phyloP scores from a whole-genome alignment of 2,113 vertebrate genomes.

The Megaceryle torquata region DNA sequence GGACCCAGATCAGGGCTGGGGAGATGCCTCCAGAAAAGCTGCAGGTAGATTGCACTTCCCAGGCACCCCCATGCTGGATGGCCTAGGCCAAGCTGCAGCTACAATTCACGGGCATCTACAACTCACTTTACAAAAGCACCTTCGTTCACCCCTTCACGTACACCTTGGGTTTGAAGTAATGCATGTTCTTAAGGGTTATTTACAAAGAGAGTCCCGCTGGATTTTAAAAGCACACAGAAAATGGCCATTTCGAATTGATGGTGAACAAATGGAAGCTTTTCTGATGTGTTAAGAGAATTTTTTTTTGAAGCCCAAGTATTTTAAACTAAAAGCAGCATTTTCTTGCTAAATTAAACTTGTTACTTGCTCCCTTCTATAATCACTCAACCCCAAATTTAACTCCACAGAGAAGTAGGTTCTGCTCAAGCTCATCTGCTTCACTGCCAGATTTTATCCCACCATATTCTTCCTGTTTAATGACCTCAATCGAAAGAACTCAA shows the following conservation, averaged over 20 bases:
- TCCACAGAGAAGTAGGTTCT: neutral
- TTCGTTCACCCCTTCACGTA: fast-evolving
- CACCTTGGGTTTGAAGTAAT: neutral
- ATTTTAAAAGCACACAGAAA: neutral
- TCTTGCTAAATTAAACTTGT: neutral
- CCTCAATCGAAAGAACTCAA: neutral
- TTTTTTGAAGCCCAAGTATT: neutral
- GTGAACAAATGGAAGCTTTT: neutral
- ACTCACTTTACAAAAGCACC: neutral
- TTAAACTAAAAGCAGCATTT: neutral
- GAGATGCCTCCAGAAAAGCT: neutral
- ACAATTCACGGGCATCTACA: fast-evolving
- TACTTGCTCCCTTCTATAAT: neutral
- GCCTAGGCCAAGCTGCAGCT: neutral
- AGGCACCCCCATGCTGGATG: fast-evolving
- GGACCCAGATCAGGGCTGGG: neutral
- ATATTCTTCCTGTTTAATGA: neutral
- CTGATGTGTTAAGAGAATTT: neutral
- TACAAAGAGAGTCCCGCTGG: neutral
- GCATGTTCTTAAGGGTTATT: neutral
- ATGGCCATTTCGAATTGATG: fast-evolving
- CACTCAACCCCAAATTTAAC: neutral
- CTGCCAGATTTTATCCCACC: neutral
- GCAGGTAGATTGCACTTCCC: fast-evolving
- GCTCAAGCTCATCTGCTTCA: neutral